phyloP scores from a whole-genome alignment of 2,113 vertebrate species.

The Panurus biarmicus region DNA sequence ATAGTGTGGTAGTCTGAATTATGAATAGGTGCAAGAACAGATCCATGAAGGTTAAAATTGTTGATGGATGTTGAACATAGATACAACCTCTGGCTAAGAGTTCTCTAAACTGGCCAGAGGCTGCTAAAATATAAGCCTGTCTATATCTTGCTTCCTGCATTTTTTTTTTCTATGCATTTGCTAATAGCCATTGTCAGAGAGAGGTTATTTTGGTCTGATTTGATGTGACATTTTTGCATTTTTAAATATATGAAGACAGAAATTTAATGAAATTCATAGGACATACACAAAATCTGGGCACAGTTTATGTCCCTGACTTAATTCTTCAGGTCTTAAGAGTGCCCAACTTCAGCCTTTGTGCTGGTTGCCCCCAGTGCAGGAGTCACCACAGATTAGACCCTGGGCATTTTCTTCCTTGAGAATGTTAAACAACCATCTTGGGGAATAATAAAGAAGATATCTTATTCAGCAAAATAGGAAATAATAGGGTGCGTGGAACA shows the following conservation, averaged over 20 bases:
- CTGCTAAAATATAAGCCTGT: background rate
- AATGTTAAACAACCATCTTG: background rate
- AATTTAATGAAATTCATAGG: background rate
- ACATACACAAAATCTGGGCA: background rate
- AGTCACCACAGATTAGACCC: background rate
- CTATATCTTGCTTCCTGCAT: background rate
- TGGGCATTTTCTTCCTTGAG: background rate
- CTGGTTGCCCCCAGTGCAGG: background rate
- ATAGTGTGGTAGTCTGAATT: background rate
- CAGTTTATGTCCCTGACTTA: background rate
- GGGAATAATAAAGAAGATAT: background rate
- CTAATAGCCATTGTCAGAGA: conserved; percentile 19
- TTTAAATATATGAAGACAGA: background rate
- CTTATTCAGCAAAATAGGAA: background rate
- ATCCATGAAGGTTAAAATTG: conserved; percentile 15
- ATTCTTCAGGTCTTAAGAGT: background rate
- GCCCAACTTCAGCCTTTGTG: background rate
- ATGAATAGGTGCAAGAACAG: conserved; percentile 16
- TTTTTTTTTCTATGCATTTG: background rate
- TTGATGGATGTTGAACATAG: background rate
- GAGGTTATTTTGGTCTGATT: background rate
- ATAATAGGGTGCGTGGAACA: background rate
- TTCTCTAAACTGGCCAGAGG: background rate
- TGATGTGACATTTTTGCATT: background rate
- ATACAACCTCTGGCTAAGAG: background rate